These are phyloP conservation scores for Erithacus rubecula DNA, from an alignment of 2,797 vertebrate genomes.

Conservation along the genomic window DNA sequence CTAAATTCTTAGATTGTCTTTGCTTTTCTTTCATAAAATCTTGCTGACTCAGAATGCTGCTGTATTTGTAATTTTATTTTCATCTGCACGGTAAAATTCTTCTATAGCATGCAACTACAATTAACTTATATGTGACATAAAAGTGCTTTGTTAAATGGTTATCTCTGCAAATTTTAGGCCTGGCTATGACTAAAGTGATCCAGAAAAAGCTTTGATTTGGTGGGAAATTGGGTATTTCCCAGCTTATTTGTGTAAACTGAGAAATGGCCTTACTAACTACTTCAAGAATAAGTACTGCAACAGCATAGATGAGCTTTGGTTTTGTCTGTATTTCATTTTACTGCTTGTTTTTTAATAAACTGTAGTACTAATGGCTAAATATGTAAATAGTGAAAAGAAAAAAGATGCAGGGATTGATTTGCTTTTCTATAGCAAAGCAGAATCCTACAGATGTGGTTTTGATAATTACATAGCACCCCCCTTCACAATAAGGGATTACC, in stretches of 20 bases:
- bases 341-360: not conserved
- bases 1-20: not conserved
- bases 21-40: not conserved
- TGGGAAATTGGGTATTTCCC: not conserved
- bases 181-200: not conserved
- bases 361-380: not conserved
- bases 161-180: not conserved
- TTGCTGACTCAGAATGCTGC: not conserved
- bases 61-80: conserved; percentile 22
- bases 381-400: not conserved
- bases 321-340: not conserved
- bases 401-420: not conserved
- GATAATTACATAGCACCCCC: rapidly evolving
- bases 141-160: not conserved
- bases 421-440: not conserved
- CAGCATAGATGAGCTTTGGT: not conserved
- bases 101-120: not conserved
- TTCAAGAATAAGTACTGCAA: not conserved
- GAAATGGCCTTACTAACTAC: not conserved
- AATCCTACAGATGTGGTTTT: not conserved
- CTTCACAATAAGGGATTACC: not conserved
- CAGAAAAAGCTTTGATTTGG: not conserved
- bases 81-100: not conserved
- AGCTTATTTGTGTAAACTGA: not conserved
- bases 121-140: not conserved